phyloP scores from a whole-genome alignment of 2,888 invertebrate genomes.

The Sarcophaga variegata region DNA sequence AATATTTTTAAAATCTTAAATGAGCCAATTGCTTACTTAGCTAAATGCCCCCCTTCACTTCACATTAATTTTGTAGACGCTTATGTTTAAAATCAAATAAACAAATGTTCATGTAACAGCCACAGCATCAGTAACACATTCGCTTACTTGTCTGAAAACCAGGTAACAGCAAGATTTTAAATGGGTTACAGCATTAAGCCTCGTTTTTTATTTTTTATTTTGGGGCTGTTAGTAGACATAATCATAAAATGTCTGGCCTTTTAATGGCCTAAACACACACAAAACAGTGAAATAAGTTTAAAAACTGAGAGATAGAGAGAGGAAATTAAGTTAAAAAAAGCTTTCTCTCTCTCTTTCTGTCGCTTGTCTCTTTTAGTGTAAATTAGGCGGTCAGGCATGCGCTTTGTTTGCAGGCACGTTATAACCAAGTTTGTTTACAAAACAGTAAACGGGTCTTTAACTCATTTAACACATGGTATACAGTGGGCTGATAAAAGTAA shows the following conservation, averaged over 20 bases:
- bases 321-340: background rate
- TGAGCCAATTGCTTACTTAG: too few relatives aligned
- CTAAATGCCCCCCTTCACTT: too few relatives aligned
- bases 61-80: too few relatives aligned
- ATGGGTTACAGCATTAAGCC: conserved; percentile 32
- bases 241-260: background rate
- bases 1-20: too few relatives aligned
- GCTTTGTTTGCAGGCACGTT: conserved; percentile 1
- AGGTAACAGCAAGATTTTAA: conserved; percentile 42
- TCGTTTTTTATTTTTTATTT: background rate
- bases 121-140: background rate
- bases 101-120: background rate
- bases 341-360: background rate
- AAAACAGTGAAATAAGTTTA: background rate
- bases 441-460: conserved; percentile 9
- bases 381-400: background rate
- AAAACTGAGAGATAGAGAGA: background rate
- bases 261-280: background rate
- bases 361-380: background rate
- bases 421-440: conserved; percentile 24
- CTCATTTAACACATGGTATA: background rate
- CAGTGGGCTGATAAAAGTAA: background rate
- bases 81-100: background rate
- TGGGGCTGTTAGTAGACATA: background rate
- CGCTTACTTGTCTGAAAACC: background rate